These are phyloP conservation scores for Monoplex corrugatus DNA, from an alignment of 2,888 invertebrate genomes.

Conservation along the genomic window DNA sequence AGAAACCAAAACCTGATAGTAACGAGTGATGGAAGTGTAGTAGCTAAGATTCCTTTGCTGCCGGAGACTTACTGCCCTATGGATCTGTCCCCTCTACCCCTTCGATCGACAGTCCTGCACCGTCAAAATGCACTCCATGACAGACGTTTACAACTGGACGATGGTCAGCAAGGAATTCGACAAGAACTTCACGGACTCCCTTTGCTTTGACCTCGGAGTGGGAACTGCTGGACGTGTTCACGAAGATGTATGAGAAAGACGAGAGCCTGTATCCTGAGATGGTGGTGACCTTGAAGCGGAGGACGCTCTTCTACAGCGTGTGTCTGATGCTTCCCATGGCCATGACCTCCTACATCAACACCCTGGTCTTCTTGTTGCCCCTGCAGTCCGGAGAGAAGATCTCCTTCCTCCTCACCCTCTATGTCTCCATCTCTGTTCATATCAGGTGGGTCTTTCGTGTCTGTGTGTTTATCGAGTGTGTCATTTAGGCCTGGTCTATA, in stretches of 20 bases:
- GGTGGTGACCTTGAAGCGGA: conserved; percentile 8
- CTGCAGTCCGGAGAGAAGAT: conserved; percentile 50
- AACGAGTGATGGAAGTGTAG: not conserved
- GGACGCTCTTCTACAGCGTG: conserved; percentile 36
- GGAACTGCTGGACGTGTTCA: not conserved
- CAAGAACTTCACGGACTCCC: not conserved
- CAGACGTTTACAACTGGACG: not conserved
- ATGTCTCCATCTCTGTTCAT: conserved; percentile 47
- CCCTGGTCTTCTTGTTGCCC: conserved; percentile 51
- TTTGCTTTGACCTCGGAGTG: conserved; percentile 12
- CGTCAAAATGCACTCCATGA: not conserved
- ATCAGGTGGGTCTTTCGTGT: conserved; percentile 21
- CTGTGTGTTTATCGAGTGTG: not conserved
- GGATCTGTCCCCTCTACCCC: conserved; percentile 46
- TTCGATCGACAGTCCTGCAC: conserved; percentile 48
- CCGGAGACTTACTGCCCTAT: conserved; percentile 40
- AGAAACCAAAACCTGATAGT: not conserved
- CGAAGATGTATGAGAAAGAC: not conserved
- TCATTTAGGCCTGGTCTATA: too few relatives aligned
- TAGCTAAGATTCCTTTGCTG: not conserved
- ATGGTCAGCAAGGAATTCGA: not conserved
- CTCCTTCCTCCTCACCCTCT: conserved; percentile 51
- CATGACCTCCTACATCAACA: conserved; percentile 43
- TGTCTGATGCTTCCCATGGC: conserved; percentile 46
- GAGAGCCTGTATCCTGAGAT: conserved; percentile 10